Percentiles rank a stretch among this genome's conserved stretches.
Evolutionary conservation across 2,888 invertebrate species (phyloP).

Genomic region (Crepidodera aurea): DNA sequence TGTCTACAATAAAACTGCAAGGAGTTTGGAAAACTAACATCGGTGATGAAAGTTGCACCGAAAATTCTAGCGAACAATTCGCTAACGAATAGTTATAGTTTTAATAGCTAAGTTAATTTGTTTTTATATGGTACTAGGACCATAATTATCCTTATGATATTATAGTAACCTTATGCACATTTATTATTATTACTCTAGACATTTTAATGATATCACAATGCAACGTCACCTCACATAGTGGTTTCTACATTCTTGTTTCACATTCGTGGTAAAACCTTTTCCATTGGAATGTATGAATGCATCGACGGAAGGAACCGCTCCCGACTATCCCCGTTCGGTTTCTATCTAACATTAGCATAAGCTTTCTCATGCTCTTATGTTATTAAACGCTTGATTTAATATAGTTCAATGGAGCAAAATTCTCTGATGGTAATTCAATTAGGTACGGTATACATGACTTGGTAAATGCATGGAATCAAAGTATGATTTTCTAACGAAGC

Average conservation of each 20-base stretch:
- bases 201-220: too few relatives aligned
- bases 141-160: too few relatives aligned
- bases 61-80: too few relatives aligned
- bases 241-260: neutral
- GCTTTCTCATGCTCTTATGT: slow-evolving; percentile 14
- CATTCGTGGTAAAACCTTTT: neutral
- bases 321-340: neutral
- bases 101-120: too few relatives aligned
- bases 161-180: too few relatives aligned
- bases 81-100: too few relatives aligned
- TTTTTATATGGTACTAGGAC: too few relatives aligned
- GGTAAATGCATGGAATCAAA: slow-evolving; percentile 26
- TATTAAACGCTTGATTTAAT: slow-evolving; percentile 32
- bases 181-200: too few relatives aligned
- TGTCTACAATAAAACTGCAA: too few relatives aligned
- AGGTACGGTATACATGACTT: slow-evolving; percentile 29
- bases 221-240: too few relatives aligned
- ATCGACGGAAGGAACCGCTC: neutral
- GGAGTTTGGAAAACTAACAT: too few relatives aligned
- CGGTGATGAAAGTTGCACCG: too few relatives aligned
- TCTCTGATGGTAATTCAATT: slow-evolving; percentile 32
- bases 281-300: slow-evolving; percentile 9
- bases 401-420: slow-evolving; percentile 24
- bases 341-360: slow-evolving; percentile 4
- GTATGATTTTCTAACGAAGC: slow-evolving; percentile 28